These are phyloP conservation scores for Spinibarbus caldwelli DNA, from an alignment of 2,797 vertebrate species.

Conservation along the genomic window DNA sequence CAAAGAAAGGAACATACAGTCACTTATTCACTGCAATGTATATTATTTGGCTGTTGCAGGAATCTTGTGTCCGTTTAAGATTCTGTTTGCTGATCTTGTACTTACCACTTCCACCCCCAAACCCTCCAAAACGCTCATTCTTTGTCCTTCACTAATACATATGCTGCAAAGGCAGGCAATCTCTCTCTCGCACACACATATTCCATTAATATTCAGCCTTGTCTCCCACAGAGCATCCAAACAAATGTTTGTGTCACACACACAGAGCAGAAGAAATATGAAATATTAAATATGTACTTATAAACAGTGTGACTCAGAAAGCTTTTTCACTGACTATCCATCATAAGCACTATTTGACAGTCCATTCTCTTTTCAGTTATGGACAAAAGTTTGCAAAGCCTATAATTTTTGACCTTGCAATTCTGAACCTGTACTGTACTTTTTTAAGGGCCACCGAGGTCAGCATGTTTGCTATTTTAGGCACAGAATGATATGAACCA, in stretches of 20 bases:
- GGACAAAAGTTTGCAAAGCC: conserved; percentile 36
- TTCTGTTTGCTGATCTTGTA: conserved; percentile 28
- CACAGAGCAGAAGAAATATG: conserved; percentile 36
- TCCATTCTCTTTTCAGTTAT: conserved; percentile 28
- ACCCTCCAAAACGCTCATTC: conserved; percentile 25
- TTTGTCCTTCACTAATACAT: conserved; percentile 47
- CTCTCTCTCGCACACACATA: conserved; percentile 33
- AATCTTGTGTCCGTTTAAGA: conserved; percentile 17
- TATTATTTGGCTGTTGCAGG: conserved; percentile 4
- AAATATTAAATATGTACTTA: conserved; percentile 55
- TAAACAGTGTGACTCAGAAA: conserved; percentile 42
- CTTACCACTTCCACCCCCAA: conserved; percentile 22
- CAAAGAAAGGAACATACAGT: not conserved
- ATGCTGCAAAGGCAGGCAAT: conserved; percentile 37
- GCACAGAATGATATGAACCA: not conserved
- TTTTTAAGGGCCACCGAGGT: not conserved
- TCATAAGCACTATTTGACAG: conserved; percentile 37
- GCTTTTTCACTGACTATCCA: conserved; percentile 38
- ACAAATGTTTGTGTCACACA: conserved; percentile 43
- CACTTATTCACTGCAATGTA: not conserved
- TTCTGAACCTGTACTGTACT: conserved; percentile 8
- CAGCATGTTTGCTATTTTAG: conserved; percentile 7
- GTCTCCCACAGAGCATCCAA: conserved; percentile 54
- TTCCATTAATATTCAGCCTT: conserved; percentile 65
- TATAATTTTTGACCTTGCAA: conserved; percentile 22